Percentiles rank a stretch among this genome's conserved stretches.
Evolutionary conservation across 2,888 invertebrate genomes (phyloP).

Genomic region (Pharmacophagus antenor): DNA sequence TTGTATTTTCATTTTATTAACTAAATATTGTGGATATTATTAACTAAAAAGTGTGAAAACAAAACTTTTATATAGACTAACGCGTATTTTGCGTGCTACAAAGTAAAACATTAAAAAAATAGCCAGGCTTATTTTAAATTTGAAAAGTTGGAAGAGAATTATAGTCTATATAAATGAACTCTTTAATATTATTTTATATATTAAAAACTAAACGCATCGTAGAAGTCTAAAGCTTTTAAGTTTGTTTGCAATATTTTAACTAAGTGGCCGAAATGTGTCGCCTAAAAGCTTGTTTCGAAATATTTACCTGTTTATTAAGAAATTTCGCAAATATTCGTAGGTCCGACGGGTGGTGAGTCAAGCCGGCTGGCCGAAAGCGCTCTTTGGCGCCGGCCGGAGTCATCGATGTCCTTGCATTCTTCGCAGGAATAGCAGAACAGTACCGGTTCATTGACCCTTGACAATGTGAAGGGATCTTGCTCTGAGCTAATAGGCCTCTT

Average conservation of each 20-base stretch:
- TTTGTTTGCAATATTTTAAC: slow-evolving; percentile 18
- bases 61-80: not conserved
- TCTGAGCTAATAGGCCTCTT: slow-evolving; percentile 57
- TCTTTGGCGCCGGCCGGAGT: slow-evolving; percentile 40
- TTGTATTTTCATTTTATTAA: not conserved
- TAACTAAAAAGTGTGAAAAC: not conserved
- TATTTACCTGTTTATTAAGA: slow-evolving; percentile 51
- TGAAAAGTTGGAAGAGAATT: not conserved
- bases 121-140: no score
- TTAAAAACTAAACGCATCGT: not conserved
- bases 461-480: slow-evolving; percentile 69
- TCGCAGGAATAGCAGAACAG: slow-evolving; percentile 64
- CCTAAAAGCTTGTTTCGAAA: slow-evolving; percentile 61
- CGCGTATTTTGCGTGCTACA: no score
- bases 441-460: slow-evolving; percentile 73
- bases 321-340: slow-evolving; percentile 39
- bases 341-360: slow-evolving; percentile 33
- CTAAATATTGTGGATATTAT: not conserved
- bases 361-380: slow-evolving; percentile 31
- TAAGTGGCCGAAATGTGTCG: slow-evolving; percentile 27
- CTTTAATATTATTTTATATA: no score
- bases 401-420: slow-evolving; percentile 75
- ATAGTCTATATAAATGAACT: no score
- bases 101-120: no score
- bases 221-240: slow-evolving; percentile 1